Evolutionary conservation across 2,797 vertebrate species (phyloP).

Genomic region (Acipenser oxyrinchus): DNA sequence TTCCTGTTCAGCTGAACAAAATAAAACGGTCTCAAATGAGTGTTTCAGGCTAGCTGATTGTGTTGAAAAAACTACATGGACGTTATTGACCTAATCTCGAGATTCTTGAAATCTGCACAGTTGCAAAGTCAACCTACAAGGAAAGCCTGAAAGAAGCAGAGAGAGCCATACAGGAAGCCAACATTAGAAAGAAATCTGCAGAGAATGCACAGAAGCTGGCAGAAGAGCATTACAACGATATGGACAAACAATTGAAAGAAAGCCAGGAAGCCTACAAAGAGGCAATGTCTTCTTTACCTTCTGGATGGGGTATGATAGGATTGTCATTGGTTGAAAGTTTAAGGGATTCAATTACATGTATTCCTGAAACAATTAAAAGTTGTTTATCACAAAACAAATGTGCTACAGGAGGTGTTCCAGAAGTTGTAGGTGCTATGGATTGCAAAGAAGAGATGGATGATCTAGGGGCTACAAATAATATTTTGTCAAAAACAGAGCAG

Average conservation of each 20-base stretch:
- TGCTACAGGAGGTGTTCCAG: no score
- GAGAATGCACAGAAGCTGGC: background rate
- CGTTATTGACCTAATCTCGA: background rate
- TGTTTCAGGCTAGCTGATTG: constrained; percentile 7
- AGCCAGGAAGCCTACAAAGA: background rate
- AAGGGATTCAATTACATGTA: background rate
- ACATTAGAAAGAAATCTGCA: constrained; percentile 3
- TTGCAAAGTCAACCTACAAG: background rate
- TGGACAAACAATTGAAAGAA: constrained; percentile 1
- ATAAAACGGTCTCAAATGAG: constrained; percentile 7
- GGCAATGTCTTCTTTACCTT: background rate
- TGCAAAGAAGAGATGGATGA: no score
- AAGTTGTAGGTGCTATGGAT: no score
- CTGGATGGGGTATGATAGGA: background rate
- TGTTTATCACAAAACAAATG: no score
- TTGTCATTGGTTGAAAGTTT: background rate
- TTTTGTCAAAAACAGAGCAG: no score
- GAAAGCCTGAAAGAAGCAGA: constrained; percentile 1
- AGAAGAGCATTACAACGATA: background rate
- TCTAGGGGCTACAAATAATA: no score
- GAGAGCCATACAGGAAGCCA: background rate
- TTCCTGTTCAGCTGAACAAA: constrained; percentile 11
- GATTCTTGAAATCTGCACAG: constrained; percentile 2
- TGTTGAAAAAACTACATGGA: constrained; percentile 3
- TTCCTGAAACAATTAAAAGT: background rate